A percentile compares a stretch with the other conserved stretches of the same genome.
Evolutionary conservation across 2,797 vertebrate species (phyloP).

Genomic region (Coracias cyanogaster): DNA sequence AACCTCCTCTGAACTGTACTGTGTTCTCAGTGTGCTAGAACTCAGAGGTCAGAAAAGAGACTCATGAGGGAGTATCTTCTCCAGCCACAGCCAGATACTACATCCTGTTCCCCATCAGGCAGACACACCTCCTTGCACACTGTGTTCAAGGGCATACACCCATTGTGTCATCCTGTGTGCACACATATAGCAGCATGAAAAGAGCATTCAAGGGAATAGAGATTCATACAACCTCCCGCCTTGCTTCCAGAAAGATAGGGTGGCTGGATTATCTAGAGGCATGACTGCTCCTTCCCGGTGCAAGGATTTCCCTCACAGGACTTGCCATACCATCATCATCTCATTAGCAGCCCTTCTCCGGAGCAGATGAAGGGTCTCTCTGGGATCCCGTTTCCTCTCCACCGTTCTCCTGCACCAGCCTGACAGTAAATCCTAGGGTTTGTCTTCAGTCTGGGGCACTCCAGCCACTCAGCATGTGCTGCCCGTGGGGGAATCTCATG

Average conservation of each 20-base stretch:
- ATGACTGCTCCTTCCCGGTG: neutral
- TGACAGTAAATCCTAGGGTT: neutral
- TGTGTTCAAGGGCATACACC: fast-evolving
- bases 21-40: neutral
- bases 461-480: neutral
- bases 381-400: neutral
- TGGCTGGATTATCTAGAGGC: neutral
- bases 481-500: neutral
- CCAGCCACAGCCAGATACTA: neutral
- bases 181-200: fast-evolving
- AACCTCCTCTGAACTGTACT: neutral
- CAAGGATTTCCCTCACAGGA: neutral
- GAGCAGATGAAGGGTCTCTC: neutral
- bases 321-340: neutral
- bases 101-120: neutral
- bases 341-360: neutral
- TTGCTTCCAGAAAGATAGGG: neutral
- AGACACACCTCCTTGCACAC: neutral
- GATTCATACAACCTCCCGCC: neutral
- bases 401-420: neutral
- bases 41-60: neutral
- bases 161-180: fast-evolving
- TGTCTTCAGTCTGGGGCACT: neutral
- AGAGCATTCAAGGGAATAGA: fast-evolving
- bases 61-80: neutral